A percentile compares a stretch with the other conserved stretches of the same genome.
Conservation (phyloP, 2,113 vertebrate species). For the Leuciscus idus region DNA sequence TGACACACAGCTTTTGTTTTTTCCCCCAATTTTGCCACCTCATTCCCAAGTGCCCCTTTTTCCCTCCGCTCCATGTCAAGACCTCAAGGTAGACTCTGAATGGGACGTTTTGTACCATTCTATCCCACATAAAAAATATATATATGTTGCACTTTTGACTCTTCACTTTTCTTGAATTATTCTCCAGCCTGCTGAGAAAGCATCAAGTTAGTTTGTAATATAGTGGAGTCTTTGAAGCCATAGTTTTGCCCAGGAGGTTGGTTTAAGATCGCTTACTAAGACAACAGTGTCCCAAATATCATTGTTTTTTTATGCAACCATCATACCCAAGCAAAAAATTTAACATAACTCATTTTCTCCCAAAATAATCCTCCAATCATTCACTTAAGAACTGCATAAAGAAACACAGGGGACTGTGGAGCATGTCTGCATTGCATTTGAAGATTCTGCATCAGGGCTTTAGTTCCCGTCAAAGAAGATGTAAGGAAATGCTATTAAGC, state of each 20-base stretch:
- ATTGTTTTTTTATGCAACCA: neutral
- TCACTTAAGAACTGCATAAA: neutral
- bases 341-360: neutral
- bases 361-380: neutral
- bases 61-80: neutral
- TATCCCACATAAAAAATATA: neutral
- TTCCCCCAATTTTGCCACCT: neutral
- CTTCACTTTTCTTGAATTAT: neutral
- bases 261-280: neutral
- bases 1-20: slow-evolving; percentile 49
- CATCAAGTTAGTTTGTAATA: slow-evolving; percentile 6
- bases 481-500: neutral
- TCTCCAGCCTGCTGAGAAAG: slow-evolving; percentile 7
- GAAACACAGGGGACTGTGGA: neutral
- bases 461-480: neutral
- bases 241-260: slow-evolving; percentile 22
- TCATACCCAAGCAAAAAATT: neutral
- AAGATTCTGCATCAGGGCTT: neutral
- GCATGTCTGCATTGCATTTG: neutral
- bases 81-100: slow-evolving; percentile 1
- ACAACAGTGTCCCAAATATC: neutral
- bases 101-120: neutral
- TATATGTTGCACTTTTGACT: neutral
- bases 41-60: slow-evolving; percentile 6
- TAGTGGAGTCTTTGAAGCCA: slow-evolving; percentile 1